Evolutionary conservation across 1,140 invertebrate genomes (phyloP), one percentile per base, ranked within the genome.

Genomic region (Aricia agestis): DNA sequence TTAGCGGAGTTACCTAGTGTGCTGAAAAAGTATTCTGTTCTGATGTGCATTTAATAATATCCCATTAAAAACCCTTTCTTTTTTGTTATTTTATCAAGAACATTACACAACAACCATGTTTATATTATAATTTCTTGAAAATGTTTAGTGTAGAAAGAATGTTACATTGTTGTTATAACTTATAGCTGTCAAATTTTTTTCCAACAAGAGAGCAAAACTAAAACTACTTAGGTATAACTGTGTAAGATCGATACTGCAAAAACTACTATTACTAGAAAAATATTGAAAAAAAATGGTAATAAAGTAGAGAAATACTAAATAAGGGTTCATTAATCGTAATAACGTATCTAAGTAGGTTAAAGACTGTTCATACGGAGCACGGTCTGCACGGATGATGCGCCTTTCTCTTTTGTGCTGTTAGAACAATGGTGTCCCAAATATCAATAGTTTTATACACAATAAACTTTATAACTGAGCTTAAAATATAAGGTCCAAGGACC

Each of bases 371-470:
- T 63, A 31, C 36, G 61, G 68, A 65, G 36, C 32, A 67, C 36
- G 69, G 65, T 77, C 68, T 45, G 36, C 32, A 67, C 36, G 69
- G 65, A 78, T 69, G 80, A 78, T 78, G 76, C 72, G 71, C 82
- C 82, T 84, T 84, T 84, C 82, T 84, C 80, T 82, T 82, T 80
- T 78, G 70, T 65, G 19, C 66, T 66, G 57, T 71, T 67, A 71
- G 65, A n/a, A 66, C 59, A 71, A 70, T 61, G 68, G 68, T 65
- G 59, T 11, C 45, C 45, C 45, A 52, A 52, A 52, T 52, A 52
- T 52, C 11, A 11, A 52, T 13, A 52, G n/a, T 68, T 68, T 42
- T n/a, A n/a, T 15, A 25, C 18, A 63, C 18, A 70, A 63, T 63
- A 69, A 17, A 61, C 17, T 52, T 9, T 42, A 42, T 52, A 13